Evolutionary conservation across 2,797 vertebrate genomes (phyloP), one percentile per base, ranked within the genome.

Genomic region (Lepidocolaptes lacrymiger): DNA sequence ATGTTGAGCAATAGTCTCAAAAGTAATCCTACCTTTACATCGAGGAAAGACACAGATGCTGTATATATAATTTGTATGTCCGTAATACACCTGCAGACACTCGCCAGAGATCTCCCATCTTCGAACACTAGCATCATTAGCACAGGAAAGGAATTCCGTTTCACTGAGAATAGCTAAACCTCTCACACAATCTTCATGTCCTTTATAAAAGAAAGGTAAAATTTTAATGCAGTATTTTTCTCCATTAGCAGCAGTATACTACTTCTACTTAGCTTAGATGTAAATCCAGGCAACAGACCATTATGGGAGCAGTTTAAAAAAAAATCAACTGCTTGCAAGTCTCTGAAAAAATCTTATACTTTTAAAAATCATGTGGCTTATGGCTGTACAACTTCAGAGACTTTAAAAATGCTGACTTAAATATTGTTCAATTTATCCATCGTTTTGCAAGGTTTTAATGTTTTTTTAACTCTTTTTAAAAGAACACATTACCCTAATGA

Each of bases 31-130:
- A 99, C 99, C 99, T 98, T 98, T 97, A 95, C 98, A 97, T 27
- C 98, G 98, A 91, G 99, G 99, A 90, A 99, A 99, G 59, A 99
- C 98, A 43, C 98, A 98, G 92, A 99, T 97, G 94, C 99, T 99
- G 97, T 99, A 99, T 97, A 99, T 99, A 82, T 98, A 99, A 98
- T 99, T 99, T 92, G 99, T 99, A 97, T 99, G 99, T 76, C 99
- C 98, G 92, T 99, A 98, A 96, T 99, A 99, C 74, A 99, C 98
- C 92, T 99, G 98, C 43, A 99, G 96, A 95, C 99, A 99, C 76
- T 99, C 98, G 14, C 99, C 99, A 58, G 98, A 98, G 91, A 99
- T 98, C 44, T 98, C 97, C 99, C 99, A 99, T 93, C 98, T 98
- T 97, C 99, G 98, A 95, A 99, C 98, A 95, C 98, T 99, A 24